Evolutionary conservation across 1,140 invertebrate genomes (phyloP).

Genomic region (Drosophila obscura): DNA sequence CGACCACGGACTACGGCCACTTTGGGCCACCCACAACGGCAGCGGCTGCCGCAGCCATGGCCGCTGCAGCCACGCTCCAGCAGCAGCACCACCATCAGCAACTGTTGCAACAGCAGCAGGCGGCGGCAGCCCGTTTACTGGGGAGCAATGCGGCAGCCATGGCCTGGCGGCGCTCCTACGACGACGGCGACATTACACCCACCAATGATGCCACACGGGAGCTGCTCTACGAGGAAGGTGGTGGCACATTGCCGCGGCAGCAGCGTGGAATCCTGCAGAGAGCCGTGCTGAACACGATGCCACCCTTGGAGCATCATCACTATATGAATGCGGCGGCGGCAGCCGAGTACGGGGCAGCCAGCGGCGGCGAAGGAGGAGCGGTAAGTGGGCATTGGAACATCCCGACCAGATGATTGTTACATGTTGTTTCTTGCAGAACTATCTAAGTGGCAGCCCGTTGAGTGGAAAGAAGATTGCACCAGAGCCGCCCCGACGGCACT

Average conservation of each 20-base stretch:
- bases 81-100: constrained; percentile 79
- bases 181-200: constrained; percentile 94
- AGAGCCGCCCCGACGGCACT: constrained; percentile 92
- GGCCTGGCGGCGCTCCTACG: constrained; percentile 92
- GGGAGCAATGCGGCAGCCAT: constrained; percentile 73
- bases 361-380: constrained; percentile 49
- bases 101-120: constrained; percentile 64
- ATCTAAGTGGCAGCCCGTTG: constrained; percentile 85
- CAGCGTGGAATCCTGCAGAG: constrained; percentile 84
- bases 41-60: constrained; percentile 84
- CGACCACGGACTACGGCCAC: constrained; percentile 80
- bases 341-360: constrained; percentile 76
- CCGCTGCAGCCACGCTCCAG: constrained; percentile 81
- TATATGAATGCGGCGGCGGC: constrained; percentile 81
- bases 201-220: constrained; percentile 90
- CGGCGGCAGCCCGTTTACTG: constrained; percentile 67
- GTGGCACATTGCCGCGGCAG: constrained; percentile 93
- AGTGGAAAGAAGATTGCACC: constrained; percentile 91
- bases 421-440: constrained; percentile 44
- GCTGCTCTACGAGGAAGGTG: constrained; percentile 85
- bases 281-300: constrained; percentile 79
- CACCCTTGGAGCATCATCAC: constrained; percentile 77
- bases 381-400: constrained; percentile 32
- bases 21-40: constrained; percentile 84
- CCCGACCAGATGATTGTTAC: background rate